A percentile compares a stretch with the other conserved stretches of the same genome.
Evolutionary conservation across 2,888 invertebrate species (phyloP).

Genomic region (Cosmopolites sordidus): DNA sequence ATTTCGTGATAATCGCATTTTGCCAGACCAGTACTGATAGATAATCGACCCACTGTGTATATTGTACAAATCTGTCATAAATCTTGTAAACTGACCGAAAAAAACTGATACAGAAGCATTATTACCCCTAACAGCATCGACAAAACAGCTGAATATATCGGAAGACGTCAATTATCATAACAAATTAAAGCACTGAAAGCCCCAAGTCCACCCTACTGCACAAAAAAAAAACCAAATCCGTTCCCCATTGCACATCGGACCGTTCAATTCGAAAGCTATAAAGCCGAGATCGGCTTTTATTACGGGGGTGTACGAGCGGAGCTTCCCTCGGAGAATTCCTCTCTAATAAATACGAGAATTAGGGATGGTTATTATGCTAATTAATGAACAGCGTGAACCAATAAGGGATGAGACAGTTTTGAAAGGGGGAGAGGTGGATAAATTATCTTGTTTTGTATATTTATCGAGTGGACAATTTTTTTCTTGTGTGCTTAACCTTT

Average conservation of each 20-base stretch:
- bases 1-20: no score
- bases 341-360: slow-evolving; percentile 1
- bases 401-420: no score
- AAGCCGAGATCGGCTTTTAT: slow-evolving; percentile 32
- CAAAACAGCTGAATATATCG: neutral
- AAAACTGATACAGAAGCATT: no score
- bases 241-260: neutral
- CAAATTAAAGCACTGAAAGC: slow-evolving; percentile 1
- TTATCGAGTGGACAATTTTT: no score
- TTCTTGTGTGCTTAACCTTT: no score
- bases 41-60: no score
- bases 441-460: no score
- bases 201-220: no score
- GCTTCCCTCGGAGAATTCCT: slow-evolving; percentile 31
- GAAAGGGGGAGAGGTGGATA: no score
- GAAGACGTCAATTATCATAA: neutral
- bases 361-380: neutral
- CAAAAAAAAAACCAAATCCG: neutral
- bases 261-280: slow-evolving; percentile 28
- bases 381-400: neutral
- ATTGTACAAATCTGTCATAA: no score
- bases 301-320: slow-evolving; percentile 35
- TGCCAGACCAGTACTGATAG: no score
- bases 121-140: slow-evolving; percentile 4
- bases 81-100: no score